Conservation (phyloP, 1,140 invertebrate species). For the Hylaeus volcanicus region DNA sequence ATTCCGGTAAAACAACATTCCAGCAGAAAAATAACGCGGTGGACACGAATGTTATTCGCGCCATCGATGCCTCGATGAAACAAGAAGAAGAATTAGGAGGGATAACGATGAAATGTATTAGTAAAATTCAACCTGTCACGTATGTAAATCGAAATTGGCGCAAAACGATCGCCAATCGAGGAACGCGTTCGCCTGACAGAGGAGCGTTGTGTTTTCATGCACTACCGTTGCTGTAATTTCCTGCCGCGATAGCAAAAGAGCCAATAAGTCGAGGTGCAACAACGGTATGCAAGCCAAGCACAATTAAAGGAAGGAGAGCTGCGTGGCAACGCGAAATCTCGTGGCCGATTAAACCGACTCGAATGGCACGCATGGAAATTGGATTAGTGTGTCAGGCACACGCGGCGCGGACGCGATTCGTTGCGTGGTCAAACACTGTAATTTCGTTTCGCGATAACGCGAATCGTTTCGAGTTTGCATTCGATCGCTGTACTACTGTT, state of each 20-base stretch:
- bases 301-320: constrained; percentile 3
- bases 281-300: neutral
- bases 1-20: no score
- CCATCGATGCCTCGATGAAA: no score
- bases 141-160: no score
- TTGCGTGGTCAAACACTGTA: neutral
- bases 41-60: no score
- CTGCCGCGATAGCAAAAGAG: neutral
- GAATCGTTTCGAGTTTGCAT: constrained; percentile 10
- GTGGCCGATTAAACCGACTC: constrained; percentile 30
- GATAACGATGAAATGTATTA: no score
- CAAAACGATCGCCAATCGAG: no score
- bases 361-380: constrained; percentile 58
- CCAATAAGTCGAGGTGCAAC: neutral
- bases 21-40: no score
- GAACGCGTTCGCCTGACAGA: no score
- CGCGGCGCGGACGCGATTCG: constrained; percentile 13
- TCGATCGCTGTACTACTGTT: neutral
- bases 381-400: constrained; percentile 65
- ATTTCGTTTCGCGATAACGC: constrained; percentile 37
- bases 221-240: neutral
- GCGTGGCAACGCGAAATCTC: constrained; percentile 28
- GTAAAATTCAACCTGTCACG: no score
- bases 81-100: no score
- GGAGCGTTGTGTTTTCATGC: no score